Percentiles rank a stretch among this genome's conserved stretches.
Evolutionary conservation across 2,797 vertebrate species (phyloP).

Genomic region (Pempheris klunzingeri): DNA sequence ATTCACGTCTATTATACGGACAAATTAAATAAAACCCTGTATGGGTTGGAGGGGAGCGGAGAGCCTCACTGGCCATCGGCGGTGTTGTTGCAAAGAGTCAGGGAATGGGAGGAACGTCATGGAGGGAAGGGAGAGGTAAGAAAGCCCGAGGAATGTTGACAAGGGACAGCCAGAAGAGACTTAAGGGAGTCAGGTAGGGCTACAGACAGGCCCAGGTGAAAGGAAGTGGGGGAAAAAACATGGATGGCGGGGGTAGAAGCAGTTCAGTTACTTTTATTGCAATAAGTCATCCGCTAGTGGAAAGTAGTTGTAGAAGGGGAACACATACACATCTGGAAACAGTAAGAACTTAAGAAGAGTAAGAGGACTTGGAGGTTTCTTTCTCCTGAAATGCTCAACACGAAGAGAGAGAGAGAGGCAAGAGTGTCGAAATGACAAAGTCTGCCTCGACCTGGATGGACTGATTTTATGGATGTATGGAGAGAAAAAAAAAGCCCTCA

Average conservation of each 20-base stretch:
- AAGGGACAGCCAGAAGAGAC: not conserved
- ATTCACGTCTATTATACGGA: slow-evolving; percentile 95
- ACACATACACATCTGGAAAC: not conserved
- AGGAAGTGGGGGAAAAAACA: not conserved
- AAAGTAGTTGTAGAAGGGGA: no score
- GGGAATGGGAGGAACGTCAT: slow-evolving; percentile 19
- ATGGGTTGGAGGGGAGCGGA: slow-evolving; percentile 65
- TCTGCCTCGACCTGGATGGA: slow-evolving; percentile 1
- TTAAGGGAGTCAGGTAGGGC: not conserved
- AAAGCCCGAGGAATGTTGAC: not conserved
- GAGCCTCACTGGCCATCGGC: slow-evolving; percentile 41
- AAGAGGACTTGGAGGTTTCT: not conserved
- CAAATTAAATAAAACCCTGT: slow-evolving; percentile 97
- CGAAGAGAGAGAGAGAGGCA: not conserved
- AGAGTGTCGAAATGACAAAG: not conserved
- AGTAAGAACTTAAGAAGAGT: not conserved
- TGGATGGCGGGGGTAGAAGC: not conserved
- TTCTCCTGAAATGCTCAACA: not conserved
- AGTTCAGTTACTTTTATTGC: not conserved
- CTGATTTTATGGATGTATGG: slow-evolving; percentile 14
- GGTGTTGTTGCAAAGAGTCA: slow-evolving; percentile 32
- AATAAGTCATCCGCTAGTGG: no score
- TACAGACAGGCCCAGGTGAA: slow-evolving; percentile 8
- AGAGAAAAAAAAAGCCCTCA: not conserved
- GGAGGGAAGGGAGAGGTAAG: slow-evolving; percentile 23